These are phyloP conservation scores for Glaucidium brasilianum DNA, from an alignment of 2,113 vertebrate genomes.

Conservation along the genomic window DNA sequence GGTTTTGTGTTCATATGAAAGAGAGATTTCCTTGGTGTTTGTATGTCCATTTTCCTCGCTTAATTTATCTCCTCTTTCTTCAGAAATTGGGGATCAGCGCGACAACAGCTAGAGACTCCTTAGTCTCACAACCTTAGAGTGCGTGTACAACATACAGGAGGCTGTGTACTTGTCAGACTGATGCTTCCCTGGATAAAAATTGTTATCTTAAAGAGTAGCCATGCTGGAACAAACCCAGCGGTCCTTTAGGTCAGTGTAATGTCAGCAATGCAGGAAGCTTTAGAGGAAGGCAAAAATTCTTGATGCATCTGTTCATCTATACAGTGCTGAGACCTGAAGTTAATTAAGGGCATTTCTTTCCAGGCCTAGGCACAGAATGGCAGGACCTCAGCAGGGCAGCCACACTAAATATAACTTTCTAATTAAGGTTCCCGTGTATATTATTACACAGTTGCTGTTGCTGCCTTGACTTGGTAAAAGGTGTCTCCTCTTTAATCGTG, in stretches of 20 bases:
- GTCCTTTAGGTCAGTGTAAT: neutral
- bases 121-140: conserved; percentile 43
- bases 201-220: neutral
- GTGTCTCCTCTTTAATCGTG: conserved; percentile 49
- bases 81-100: conserved; percentile 58
- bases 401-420: neutral
- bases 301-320: neutral
- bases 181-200: conserved; percentile 24
- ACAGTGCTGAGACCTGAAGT: neutral
- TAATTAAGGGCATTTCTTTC: conserved; percentile 31
- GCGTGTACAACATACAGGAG: neutral
- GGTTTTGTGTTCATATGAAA: neutral
- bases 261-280: neutral
- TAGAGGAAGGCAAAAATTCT: conserved; percentile 4
- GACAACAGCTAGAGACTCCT: conserved; percentile 48
- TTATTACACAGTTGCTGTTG: conserved; percentile 34
- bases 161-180: conserved; percentile 26
- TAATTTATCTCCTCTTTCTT: conserved; percentile 71
- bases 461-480: conserved; percentile 78
- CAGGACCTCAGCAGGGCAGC: conserved; percentile 35
- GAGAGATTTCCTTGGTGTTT: conserved; percentile 19
- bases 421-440: neutral
- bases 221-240: neutral
- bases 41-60: conserved; percentile 37
- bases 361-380: neutral